Evolutionary conservation across 35 echinoderm and acorn worm species (phyloP).

Genomic region (Patiria miniata): DNA sequence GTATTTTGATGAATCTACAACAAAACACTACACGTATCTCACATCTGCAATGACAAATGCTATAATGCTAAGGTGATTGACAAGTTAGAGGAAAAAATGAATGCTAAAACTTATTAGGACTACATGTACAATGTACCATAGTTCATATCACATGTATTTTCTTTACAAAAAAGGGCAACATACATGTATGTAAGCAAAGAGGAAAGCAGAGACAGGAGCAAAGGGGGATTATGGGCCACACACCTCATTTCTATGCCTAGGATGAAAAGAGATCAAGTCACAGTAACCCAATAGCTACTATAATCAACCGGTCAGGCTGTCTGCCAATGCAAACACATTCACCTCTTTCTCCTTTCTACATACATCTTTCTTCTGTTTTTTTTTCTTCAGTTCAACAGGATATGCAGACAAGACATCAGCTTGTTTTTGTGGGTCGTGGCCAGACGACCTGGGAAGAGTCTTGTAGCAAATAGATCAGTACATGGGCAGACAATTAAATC

Average conservation of each 20-base stretch:
- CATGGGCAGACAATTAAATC: constrained; percentile 12
- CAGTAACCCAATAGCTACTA: constrained; percentile 14
- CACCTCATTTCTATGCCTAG: not conserved
- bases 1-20: no score
- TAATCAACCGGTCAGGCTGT: constrained; percentile 17
- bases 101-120: no score
- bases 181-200: not conserved
- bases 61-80: no score
- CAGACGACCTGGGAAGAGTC: not conserved
- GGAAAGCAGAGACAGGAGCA: not conserved
- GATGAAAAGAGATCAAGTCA: not conserved
- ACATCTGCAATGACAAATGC: no score
- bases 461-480: not conserved
- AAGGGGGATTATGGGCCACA: not conserved
- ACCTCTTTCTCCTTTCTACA: not conserved
- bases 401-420: not conserved
- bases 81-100: no score
- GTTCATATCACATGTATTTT: not conserved
- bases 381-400: not conserved
- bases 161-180: not conserved
- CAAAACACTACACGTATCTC: no score
- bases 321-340: constrained; percentile 2
- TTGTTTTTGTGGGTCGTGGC: constrained; percentile 8
- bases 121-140: no score
- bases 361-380: not conserved